Evolutionary conservation across 2,888 invertebrate genomes (phyloP).

Genomic region (Nomada fabriciana): DNA sequence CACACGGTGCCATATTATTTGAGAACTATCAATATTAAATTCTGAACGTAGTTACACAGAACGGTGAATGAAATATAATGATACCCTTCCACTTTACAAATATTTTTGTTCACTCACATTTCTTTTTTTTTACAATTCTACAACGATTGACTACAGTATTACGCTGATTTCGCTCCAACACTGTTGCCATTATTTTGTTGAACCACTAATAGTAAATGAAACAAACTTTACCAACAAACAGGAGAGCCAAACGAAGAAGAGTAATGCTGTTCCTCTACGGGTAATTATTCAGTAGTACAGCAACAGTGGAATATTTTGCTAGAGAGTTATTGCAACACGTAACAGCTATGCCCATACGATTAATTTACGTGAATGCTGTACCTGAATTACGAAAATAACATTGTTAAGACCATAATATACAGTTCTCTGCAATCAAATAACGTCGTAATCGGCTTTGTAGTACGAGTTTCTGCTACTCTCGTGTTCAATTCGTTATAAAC

Average conservation of each 20-base stretch:
- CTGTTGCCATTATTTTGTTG: neutral
- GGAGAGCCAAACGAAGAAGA: slow-evolving; percentile 3
- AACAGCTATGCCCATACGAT: slow-evolving; percentile 28
- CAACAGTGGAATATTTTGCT: slow-evolving; percentile 18
- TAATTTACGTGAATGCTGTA: slow-evolving; percentile 26
- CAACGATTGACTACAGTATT: neutral
- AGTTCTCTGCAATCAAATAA: slow-evolving; percentile 17
- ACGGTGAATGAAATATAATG: too few species aligned
- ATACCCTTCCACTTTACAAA: too few species aligned
- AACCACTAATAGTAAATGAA: neutral
- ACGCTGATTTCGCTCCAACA: neutral
- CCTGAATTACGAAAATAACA: slow-evolving; percentile 26
- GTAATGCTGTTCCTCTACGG: slow-evolving; percentile 21
- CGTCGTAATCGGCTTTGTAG: slow-evolving; percentile 12
- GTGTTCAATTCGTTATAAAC: neutral
- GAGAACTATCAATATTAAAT: too few species aligned
- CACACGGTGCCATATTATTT: too few species aligned
- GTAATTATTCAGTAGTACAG: slow-evolving; percentile 44
- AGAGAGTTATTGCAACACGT: slow-evolving; percentile 34
- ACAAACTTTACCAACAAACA: neutral
- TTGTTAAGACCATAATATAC: slow-evolving; percentile 32
- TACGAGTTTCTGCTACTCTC: neutral
- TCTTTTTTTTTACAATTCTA: neutral
- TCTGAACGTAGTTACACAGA: too few species aligned
- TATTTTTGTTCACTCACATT: too few species aligned